A percentile compares a stretch with the other conserved stretches of the same genome.
phyloP scores from a whole-genome alignment of 2,113 vertebrate genomes.

The Notiomystis cincta region DNA sequence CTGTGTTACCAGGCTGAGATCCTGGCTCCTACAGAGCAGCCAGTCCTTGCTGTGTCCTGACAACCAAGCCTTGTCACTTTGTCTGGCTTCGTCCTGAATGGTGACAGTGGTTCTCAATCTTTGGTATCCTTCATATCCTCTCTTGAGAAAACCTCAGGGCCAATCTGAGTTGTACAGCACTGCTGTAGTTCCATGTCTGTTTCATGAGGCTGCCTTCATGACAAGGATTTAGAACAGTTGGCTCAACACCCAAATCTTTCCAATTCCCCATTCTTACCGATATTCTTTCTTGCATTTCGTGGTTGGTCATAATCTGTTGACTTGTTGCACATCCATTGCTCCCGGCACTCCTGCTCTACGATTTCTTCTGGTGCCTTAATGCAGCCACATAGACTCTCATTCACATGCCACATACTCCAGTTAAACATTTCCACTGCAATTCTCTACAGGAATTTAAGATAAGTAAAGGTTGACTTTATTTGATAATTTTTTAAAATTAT shows the following conservation, averaged over 20 bases:
- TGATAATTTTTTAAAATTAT: background rate
- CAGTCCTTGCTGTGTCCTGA: background rate
- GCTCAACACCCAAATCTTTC: background rate
- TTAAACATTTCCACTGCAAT: background rate
- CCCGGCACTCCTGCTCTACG: background rate
- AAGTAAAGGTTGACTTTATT: background rate
- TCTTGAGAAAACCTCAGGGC: background rate
- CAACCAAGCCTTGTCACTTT: background rate
- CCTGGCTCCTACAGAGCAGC: background rate
- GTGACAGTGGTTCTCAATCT: fast-evolving
- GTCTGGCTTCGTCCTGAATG: background rate
- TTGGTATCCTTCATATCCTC: background rate
- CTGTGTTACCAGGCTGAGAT: background rate
- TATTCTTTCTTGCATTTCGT: background rate
- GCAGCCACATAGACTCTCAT: background rate
- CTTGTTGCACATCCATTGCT: background rate
- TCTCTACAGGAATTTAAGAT: background rate
- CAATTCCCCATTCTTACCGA: background rate
- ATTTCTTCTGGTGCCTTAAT: background rate
- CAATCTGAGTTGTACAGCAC: background rate
- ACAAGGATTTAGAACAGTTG: background rate
- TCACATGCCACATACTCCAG: background rate
- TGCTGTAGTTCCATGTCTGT: background rate
- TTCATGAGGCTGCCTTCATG: background rate
- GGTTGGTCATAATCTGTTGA: background rate